These are phyloP conservation scores for Drosophila lacteicornis DNA, from an alignment of 1,140 invertebrate genomes.

Conservation along the genomic window DNA sequence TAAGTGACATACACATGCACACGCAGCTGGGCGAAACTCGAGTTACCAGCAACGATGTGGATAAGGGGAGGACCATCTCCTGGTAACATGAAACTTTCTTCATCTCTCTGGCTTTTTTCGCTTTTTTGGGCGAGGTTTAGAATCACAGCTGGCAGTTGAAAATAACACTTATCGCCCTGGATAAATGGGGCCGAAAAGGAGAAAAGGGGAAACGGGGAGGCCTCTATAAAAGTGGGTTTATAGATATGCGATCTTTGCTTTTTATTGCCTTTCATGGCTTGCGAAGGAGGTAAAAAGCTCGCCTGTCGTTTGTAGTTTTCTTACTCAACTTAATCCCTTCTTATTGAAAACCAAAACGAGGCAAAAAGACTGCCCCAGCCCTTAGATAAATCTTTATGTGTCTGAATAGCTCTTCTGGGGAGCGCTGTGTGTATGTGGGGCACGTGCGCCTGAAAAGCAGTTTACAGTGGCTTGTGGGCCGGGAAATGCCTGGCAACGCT, in stretches of 20 bases:
- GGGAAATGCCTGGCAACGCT: conserved; percentile 48
- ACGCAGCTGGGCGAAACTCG: conserved; percentile 22
- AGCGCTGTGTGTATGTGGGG: conserved; percentile 23
- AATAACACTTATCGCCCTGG: conserved; percentile 76
- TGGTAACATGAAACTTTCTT: conserved; percentile 75
- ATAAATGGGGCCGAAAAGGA: conserved; percentile 8
- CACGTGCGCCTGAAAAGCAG: conserved; percentile 61
- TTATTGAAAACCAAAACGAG: conserved; percentile 73
- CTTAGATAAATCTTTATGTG: conserved; percentile 61
- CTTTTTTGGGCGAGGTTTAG: conserved; percentile 27
- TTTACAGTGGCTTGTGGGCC: conserved; percentile 49
- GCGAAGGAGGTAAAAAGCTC: conserved; percentile 14
- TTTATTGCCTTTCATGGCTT: conserved; percentile 69
- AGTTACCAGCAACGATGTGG: conserved; percentile 27
- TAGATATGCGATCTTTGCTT: conserved; percentile 74
- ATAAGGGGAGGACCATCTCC: conserved; percentile 28
- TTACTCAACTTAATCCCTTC: conserved; percentile 74
- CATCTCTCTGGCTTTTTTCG: conserved; percentile 2
- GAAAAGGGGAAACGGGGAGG: neutral
- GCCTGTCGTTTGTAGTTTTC: conserved; percentile 71
- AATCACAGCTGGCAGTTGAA: conserved; percentile 79
- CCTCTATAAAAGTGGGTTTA: conserved; percentile 46
- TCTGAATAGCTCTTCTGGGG: conserved; percentile 8
- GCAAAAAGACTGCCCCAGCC: conserved; percentile 49
- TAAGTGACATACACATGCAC: conserved; percentile 42